phyloP scores from a whole-genome alignment of 2,113 vertebrate genomes.

The Pachyramphus minor region DNA sequence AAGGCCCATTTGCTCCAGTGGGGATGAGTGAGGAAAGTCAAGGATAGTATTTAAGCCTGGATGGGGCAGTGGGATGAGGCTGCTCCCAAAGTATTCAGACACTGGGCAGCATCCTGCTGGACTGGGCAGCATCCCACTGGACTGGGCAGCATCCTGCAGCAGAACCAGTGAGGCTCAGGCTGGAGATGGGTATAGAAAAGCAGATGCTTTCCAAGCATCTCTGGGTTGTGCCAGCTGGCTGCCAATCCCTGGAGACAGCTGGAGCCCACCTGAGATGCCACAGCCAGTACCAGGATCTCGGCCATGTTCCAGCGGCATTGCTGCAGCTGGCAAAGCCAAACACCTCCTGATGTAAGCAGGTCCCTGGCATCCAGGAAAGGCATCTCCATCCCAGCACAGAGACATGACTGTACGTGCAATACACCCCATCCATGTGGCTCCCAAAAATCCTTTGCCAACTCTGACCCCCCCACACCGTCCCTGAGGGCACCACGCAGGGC shows the following conservation, averaged over 20 bases:
- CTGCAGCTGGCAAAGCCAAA: background rate
- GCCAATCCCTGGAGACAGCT: background rate
- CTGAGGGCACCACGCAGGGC: background rate
- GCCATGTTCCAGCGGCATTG: background rate
- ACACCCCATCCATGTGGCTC: accelerated
- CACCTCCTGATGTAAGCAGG: accelerated
- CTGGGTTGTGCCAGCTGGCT: background rate
- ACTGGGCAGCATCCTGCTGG: background rate
- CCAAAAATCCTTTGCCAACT: background rate
- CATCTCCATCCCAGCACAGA: background rate
- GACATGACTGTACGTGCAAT: accelerated
- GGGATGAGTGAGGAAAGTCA: background rate
- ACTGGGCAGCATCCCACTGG: background rate
- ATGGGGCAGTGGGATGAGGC: background rate
- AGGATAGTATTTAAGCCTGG: accelerated
- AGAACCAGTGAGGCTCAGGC: background rate
- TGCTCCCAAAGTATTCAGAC: background rate
- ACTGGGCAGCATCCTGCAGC: background rate
- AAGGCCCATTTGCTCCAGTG: background rate
- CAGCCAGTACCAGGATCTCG: background rate
- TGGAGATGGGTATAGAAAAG: background rate
- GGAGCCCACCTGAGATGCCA: background rate
- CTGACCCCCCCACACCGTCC: accelerated
- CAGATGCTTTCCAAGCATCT: background rate
- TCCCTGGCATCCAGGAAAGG: background rate